Percentiles rank a stretch among this genome's conserved stretches.
phyloP scores from a whole-genome alignment of 2,888 invertebrate species.

The Creontiades dilutus region DNA sequence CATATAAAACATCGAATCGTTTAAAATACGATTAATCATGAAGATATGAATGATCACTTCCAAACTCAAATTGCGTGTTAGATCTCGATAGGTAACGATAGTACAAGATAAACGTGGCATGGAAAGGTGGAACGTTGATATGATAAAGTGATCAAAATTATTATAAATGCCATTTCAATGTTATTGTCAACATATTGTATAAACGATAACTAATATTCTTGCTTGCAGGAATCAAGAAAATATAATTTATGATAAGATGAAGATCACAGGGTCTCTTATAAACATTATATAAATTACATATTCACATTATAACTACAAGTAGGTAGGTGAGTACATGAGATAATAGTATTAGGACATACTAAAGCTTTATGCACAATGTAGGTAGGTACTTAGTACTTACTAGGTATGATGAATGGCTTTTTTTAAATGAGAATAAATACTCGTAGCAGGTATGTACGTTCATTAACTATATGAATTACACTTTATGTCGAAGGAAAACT shows the following conservation, averaged over 20 bases:
- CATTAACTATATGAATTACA: not conserved
- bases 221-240: slow-evolving; percentile 65
- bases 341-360: not conserved
- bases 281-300: slow-evolving; percentile 65
- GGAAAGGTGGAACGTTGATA: slow-evolving; percentile 4
- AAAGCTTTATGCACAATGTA: slow-evolving; percentile 14
- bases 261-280: slow-evolving; percentile 68
- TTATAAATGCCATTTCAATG: slow-evolving; percentile 69
- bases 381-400: slow-evolving; percentile 16
- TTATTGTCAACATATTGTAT: slow-evolving; percentile 70
- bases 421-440: not conserved
- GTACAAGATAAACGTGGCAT: not conserved
- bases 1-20: no score
- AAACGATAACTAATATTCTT: slow-evolving; percentile 64
- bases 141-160: slow-evolving; percentile 40
- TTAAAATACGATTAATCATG: not conserved
- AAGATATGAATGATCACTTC: slow-evolving; percentile 41
- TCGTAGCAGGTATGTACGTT: slow-evolving; percentile 9
- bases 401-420: slow-evolving; percentile 12
- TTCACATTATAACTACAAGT: slow-evolving; percentile 53
- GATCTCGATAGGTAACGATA: not conserved
- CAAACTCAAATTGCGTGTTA: not conserved
- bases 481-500: slow-evolving; percentile 18
- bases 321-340: not conserved
- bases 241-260: slow-evolving; percentile 55